These are phyloP conservation scores for Eupithecia inturbata DNA, from an alignment of 2,888 invertebrate genomes.

Conservation along the genomic window DNA sequence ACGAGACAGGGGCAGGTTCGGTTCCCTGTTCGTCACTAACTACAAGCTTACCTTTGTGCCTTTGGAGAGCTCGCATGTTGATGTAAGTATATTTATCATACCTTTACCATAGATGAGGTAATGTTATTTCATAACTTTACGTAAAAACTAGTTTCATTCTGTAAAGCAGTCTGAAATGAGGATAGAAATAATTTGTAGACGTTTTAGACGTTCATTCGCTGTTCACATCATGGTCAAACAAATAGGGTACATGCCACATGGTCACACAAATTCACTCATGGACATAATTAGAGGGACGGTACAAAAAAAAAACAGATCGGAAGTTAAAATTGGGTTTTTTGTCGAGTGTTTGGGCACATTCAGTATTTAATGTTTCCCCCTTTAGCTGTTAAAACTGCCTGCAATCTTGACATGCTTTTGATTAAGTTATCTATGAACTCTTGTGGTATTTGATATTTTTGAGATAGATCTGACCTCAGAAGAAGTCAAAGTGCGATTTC, in stretches of 20 bases:
- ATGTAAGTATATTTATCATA: conserved; percentile 60
- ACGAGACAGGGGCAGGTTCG: conserved; percentile 91
- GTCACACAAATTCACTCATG: neutral
- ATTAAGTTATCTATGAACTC: too few species aligned
- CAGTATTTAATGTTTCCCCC: too few species aligned
- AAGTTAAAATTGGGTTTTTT: too few species aligned
- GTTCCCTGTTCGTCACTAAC: conserved; percentile 94
- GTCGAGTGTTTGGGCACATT: too few species aligned
- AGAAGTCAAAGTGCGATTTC: too few species aligned
- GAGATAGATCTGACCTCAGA: too few species aligned
- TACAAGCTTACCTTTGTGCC: conserved; percentile 96
- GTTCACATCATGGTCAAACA: neutral
- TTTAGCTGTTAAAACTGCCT: too few species aligned
- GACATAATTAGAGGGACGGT: too few species aligned
- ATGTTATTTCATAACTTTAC: neutral
- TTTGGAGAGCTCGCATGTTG: conserved; percentile 73
- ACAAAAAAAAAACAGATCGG: too few species aligned
- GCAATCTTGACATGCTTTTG: too few species aligned
- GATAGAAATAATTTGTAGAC: neutral
- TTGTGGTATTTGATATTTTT: too few species aligned
- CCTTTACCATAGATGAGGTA: neutral
- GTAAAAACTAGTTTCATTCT: neutral
- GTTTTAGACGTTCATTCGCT: neutral
- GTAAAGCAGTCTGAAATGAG: neutral
- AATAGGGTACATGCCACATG: neutral